A percentile compares a stretch with the other conserved stretches of the same genome.
phyloP scores from a whole-genome alignment of 2,797 vertebrate genomes.

The Manis crassicaudata region DNA sequence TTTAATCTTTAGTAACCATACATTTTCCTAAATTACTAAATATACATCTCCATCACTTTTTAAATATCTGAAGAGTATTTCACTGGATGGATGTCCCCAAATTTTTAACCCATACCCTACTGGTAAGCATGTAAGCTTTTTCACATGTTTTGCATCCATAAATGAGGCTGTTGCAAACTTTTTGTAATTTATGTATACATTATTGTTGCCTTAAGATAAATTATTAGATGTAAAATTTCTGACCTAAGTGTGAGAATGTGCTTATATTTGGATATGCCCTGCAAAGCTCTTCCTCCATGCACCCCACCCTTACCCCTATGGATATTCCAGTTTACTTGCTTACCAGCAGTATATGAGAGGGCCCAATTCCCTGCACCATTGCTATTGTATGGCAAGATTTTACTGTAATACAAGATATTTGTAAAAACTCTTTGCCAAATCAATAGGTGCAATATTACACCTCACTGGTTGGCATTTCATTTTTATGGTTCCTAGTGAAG shows the following conservation, averaged over 20 bases:
- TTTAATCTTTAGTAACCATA: not conserved
- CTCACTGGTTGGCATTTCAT: not conserved
- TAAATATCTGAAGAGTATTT: not conserved
- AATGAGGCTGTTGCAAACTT: not conserved
- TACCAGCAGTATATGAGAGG: not conserved
- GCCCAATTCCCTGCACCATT: not conserved
- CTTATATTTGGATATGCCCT: not conserved
- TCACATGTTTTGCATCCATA: not conserved
- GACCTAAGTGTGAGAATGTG: not conserved
- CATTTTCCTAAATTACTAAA: not conserved
- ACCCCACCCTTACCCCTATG: not conserved
- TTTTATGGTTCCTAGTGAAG: not conserved
- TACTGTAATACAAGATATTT: not conserved
- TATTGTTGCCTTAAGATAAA: not conserved
- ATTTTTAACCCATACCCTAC: not conserved
- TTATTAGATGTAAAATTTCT: not conserved
- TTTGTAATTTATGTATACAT: not conserved
- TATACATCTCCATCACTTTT: not conserved
- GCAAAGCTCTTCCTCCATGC: not conserved
- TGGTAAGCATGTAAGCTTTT: not conserved
- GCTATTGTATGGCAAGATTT: not conserved
- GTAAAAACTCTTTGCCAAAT: not conserved
- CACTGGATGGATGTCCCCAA: not conserved
- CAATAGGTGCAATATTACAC: not conserved
- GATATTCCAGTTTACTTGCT: not conserved